Evolutionary conservation across 2,888 invertebrate species (phyloP), one percentile per base, ranked within the genome.

Genomic region (Nezara viridula): DNA sequence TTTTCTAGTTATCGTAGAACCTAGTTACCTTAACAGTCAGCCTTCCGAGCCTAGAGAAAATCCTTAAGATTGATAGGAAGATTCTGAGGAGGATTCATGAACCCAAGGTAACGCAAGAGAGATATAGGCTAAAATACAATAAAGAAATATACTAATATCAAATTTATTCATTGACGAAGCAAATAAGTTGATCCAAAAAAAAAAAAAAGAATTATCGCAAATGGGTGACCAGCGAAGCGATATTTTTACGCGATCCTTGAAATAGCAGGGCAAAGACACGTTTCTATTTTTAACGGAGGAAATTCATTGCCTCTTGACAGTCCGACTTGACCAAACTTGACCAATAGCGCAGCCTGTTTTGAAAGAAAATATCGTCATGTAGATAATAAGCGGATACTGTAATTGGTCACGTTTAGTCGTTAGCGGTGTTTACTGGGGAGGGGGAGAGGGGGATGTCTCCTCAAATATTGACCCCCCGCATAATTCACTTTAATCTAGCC

Each of bases 401-500:
- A 73, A 73, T 73, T 37, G 66, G 66, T 73, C 66, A 73, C 66
- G 66, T 32, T 73, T 37, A 21, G 37, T 73, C 66, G 37, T 73
- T 73, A 73, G 66, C 19, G 32, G 19, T 73, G 66, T 73, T 73
- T 73, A 73, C 66, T 7, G 19, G 32, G 32, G 27, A 32, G 32
- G 66, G 5, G 66, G 44, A 44, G 44, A 10, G 44, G 32, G 66
- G 55, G 66, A 37, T 7, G 66, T 19, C 37, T 37, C 27, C 14
- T 5, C 19, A 73, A 73, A 73, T 73, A 73, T 73, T 73, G 32
- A 37, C 32, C 60, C n/a, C 60, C 60, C 27, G 27, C 19, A 37
- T 73, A 73, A 73, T 73, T 73, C 66, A 73, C 66, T 73, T 37
- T 73, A 73, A 73, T 73, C 66, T 37, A 37, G 32, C 19, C 66